Conservation (phyloP, 2,113 vertebrate species). For the Lampris incognitus region DNA sequence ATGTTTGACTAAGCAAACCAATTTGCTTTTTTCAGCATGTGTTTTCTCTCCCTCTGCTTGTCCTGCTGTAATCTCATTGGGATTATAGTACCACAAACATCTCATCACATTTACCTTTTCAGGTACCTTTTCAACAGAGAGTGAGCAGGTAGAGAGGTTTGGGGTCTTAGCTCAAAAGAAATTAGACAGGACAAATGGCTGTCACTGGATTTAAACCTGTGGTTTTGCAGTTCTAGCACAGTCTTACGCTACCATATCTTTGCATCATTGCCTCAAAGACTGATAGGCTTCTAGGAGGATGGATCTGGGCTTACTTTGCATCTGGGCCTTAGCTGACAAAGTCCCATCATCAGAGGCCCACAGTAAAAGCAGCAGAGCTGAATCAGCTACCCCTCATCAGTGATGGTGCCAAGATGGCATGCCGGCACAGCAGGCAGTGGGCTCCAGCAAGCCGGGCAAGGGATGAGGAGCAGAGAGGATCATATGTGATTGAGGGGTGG, state of each 20-base stretch:
- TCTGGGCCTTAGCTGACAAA: slow-evolving; percentile 32
- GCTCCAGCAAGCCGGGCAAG: slow-evolving; percentile 51
- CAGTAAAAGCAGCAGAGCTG: slow-evolving; percentile 51
- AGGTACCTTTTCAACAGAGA: too few species aligned
- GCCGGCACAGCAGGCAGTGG: slow-evolving; percentile 55
- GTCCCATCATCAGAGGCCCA: slow-evolving; percentile 33
- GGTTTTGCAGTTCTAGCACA: too few species aligned
- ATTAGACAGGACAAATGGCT: too few species aligned
- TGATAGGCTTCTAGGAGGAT: background rate
- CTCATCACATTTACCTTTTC: too few species aligned
- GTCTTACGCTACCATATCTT: too few species aligned
- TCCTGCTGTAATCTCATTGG: too few species aligned
- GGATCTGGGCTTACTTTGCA: slow-evolving; percentile 3
- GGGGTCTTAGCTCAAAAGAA: too few species aligned
- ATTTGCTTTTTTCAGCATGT: background rate
- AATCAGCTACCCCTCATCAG: slow-evolving; percentile 60
- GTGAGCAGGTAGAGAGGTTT: too few species aligned
- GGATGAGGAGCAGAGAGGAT: slow-evolving; percentile 62
- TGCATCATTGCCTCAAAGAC: too few species aligned
- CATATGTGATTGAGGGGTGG: slow-evolving; percentile 31
- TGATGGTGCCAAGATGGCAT: slow-evolving; percentile 52
- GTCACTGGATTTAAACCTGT: too few species aligned
- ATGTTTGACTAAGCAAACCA: background rate
- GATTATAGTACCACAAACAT: too few species aligned
- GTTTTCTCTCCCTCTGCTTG: background rate